phyloP scores from a whole-genome alignment of 2,113 vertebrate species.

The Epinephelus lanceolatus region DNA sequence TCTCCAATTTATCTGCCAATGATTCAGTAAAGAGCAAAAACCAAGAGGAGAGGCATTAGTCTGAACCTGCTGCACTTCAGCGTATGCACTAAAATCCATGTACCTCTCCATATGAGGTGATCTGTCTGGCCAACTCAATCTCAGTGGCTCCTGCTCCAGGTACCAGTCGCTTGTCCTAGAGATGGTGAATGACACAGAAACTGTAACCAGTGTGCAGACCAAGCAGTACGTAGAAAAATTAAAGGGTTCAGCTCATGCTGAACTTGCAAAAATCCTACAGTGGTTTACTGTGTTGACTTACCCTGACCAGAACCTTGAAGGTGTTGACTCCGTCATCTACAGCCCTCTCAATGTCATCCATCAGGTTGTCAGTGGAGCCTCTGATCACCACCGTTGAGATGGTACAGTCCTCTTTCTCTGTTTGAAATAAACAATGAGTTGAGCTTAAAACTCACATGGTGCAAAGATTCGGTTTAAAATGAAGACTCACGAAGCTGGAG shows the following conservation, averaged over 20 bases:
- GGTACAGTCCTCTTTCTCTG: slow-evolving; percentile 95
- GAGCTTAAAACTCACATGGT: not conserved
- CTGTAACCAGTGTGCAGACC: not conserved
- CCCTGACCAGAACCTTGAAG: slow-evolving; percentile 96
- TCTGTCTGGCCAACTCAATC: slow-evolving; percentile 95
- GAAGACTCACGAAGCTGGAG: not conserved
- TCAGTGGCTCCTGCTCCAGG: slow-evolving; percentile 97
- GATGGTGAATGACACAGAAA: slow-evolving; percentile 5
- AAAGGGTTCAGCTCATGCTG: not conserved
- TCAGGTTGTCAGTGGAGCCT: slow-evolving; percentile 96
- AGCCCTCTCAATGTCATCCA: slow-evolving; percentile 98
- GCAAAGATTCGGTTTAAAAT: not conserved
- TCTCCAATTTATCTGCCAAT: not conserved
- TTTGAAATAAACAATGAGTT: not conserved
- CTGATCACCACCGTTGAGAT: slow-evolving; percentile 95
- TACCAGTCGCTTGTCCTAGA: slow-evolving; percentile 92
- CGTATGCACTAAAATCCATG: not conserved
- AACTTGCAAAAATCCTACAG: not conserved
- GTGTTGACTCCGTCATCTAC: slow-evolving; percentile 97
- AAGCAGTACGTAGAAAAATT: not conserved
- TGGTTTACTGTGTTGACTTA: slow-evolving; percentile 71
- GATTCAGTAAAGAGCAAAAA: not conserved
- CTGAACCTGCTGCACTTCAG: not conserved
- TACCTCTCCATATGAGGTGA: slow-evolving; percentile 97
- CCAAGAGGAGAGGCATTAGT: not conserved